phyloP scores from a whole-genome alignment of 2,113 vertebrate species.

The Zapornia atra region DNA sequence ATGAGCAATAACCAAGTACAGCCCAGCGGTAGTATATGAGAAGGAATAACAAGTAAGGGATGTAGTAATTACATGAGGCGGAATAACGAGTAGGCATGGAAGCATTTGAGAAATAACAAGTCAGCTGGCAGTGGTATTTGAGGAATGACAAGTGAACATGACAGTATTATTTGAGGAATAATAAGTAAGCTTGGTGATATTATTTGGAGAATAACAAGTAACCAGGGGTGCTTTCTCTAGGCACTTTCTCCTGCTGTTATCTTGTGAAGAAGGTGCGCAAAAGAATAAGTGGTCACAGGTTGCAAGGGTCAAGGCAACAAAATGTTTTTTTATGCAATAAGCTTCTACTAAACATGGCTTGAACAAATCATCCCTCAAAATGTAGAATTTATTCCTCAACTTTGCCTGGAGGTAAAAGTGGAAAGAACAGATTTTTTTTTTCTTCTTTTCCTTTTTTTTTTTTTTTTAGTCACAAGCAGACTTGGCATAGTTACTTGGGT shows the following conservation, averaged over 20 bases:
- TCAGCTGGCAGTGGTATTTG: conserved; percentile 55
- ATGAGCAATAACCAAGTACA: conserved; percentile 34
- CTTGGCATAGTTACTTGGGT: too few relatives aligned
- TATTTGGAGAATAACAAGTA: conserved; percentile 70
- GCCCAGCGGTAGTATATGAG: conserved; percentile 49
- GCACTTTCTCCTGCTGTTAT: not conserved
- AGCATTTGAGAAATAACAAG: conserved; percentile 65
- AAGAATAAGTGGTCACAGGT: conserved; percentile 70
- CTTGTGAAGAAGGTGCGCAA: conserved; percentile 45
- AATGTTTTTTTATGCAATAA: conserved; percentile 75
- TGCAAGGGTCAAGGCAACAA: conserved; percentile 69
- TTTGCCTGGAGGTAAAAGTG: conserved; percentile 88
- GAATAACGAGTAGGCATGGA: conserved; percentile 49
- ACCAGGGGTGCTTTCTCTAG: conserved; percentile 35
- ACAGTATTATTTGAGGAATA: conserved; percentile 70
- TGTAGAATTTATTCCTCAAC: conserved; percentile 86
- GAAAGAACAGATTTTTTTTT: conserved; percentile 82
- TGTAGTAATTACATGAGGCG: conserved; percentile 62
- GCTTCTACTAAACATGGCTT: conserved; percentile 79
- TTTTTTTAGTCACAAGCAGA: too few relatives aligned
- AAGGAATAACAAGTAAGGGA: conserved; percentile 66
- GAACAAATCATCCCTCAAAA: conserved; percentile 85
- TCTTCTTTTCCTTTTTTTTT: conserved; percentile 35
- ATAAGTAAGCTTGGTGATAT: conserved; percentile 56
- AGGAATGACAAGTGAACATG: conserved; percentile 65